These are phyloP conservation scores for Hermaeophaga mercurialis DNA, from an alignment of 2,888 invertebrate species.

Conservation along the genomic window DNA sequence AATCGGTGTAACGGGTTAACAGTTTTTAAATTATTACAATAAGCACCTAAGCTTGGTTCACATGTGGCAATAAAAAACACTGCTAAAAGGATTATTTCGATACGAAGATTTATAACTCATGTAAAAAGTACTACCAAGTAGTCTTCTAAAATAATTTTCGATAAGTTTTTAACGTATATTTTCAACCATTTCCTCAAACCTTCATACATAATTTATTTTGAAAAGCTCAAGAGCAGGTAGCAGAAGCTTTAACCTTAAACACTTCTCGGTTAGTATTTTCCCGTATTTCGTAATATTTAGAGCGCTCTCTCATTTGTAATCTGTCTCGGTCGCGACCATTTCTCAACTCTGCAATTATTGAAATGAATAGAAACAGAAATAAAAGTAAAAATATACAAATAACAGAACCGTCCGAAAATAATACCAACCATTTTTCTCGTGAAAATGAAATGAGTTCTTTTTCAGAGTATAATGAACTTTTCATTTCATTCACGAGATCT, in stretches of 20 bases:
- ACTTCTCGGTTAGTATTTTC: conserved; percentile 15
- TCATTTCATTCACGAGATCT: too few species aligned
- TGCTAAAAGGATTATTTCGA: too few species aligned
- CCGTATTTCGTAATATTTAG: conserved; percentile 18
- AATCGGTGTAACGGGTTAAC: too few species aligned
- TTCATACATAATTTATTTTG: conserved; percentile 2
- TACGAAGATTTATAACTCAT: too few species aligned
- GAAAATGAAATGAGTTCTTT: not conserved
- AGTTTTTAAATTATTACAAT: too few species aligned
- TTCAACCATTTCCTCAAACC: not conserved
- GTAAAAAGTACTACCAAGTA: too few species aligned
- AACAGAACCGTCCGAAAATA: not conserved
- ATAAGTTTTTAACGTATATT: too few species aligned
- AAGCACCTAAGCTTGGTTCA: too few species aligned
- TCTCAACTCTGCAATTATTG: conserved; percentile 39
- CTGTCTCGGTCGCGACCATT: conserved; percentile 19
- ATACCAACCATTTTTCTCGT: not conserved
- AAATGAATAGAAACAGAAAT: conserved; percentile 29
- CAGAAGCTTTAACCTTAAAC: not conserved
- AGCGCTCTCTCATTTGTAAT: conserved; percentile 31
- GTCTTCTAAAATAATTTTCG: too few species aligned
- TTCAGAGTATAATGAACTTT: too few species aligned
- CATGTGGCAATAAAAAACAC: too few species aligned
- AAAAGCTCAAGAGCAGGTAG: conserved; percentile 9
- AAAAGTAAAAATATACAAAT: not conserved